phyloP scores from a whole-genome alignment of 1,140 invertebrate genomes.

The Cyrtorhinus lividipennis region DNA sequence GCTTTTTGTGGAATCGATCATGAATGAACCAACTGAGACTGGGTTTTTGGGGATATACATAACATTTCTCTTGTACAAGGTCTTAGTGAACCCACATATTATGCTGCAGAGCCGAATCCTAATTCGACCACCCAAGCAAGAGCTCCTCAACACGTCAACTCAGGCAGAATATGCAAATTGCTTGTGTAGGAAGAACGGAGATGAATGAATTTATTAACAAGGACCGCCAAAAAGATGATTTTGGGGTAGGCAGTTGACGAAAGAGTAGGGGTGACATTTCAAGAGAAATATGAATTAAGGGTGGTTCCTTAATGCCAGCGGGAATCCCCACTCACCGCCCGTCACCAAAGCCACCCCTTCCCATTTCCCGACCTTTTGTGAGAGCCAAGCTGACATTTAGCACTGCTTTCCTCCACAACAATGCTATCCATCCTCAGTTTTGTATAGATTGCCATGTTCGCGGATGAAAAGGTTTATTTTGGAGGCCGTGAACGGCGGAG shows the following conservation, averaged over 20 bases:
- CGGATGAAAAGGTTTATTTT: slow-evolving; percentile 4
- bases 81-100: too few relatives aligned
- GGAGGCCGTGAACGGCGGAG: neutral
- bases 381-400: neutral
- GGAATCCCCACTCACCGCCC: neutral
- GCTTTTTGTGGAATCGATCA: too few relatives aligned
- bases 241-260: neutral
- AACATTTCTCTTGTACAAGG: too few relatives aligned
- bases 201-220: too few relatives aligned
- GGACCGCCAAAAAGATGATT: too few relatives aligned
- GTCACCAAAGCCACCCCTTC: neutral
- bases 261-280: neutral
- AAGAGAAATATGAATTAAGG: slow-evolving; percentile 6
- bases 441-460: neutral
- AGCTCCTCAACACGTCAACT: too few relatives aligned
- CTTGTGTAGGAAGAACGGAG: too few relatives aligned
- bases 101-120: too few relatives aligned
- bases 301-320: slow-evolving; percentile 1
- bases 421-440: slow-evolving; percentile 1
- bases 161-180: too few relatives aligned
- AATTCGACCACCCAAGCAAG: too few relatives aligned
- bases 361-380: slow-evolving; percentile 1
- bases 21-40: too few relatives aligned
- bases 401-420: slow-evolving; percentile 2
- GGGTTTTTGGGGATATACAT: too few relatives aligned